These are phyloP conservation scores for Acanthurus tractus DNA, from an alignment of 2,797 vertebrate genomes.

Conservation along the genomic window DNA sequence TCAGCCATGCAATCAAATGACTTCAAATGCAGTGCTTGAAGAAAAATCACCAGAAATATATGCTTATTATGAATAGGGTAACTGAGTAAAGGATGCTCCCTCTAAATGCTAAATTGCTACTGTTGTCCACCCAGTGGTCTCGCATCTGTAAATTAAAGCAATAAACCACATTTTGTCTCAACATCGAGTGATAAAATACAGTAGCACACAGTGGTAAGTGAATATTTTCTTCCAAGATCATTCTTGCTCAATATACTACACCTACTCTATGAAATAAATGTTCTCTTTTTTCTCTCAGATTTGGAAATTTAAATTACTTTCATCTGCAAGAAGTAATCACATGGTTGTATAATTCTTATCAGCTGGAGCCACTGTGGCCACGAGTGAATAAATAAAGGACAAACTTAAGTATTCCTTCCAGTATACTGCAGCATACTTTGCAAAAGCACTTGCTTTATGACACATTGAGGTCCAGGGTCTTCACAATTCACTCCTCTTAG, in stretches of 20 bases:
- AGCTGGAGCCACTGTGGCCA: background rate
- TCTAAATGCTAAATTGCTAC: background rate
- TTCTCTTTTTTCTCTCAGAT: slow-evolving; percentile 4
- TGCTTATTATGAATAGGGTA: slow-evolving; percentile 13
- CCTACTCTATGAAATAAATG: background rate
- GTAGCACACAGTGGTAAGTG: background rate
- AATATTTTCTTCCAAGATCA: background rate
- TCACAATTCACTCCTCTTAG: too few species aligned
- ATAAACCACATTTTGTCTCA: background rate
- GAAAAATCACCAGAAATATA: slow-evolving; percentile 36
- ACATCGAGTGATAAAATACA: background rate
- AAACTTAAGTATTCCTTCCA: background rate
- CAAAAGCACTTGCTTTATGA: too few species aligned
- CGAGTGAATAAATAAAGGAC: background rate
- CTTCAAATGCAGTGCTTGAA: slow-evolving; percentile 57
- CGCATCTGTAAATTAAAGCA: slow-evolving; percentile 10
- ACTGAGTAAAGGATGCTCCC: too few species aligned
- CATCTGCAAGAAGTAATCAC: slow-evolving; percentile 10
- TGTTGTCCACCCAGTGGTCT: background rate
- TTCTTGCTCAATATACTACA: background rate
- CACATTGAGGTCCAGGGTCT: too few species aligned
- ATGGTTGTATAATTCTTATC: background rate
- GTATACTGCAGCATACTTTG: background rate
- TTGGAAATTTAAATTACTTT: background rate
- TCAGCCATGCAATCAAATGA: slow-evolving; percentile 71